A percentile compares a stretch with the other conserved stretches of the same genome.
Conservation (phyloP, 2,797 vertebrate species). For the Todus mexicanus region DNA sequence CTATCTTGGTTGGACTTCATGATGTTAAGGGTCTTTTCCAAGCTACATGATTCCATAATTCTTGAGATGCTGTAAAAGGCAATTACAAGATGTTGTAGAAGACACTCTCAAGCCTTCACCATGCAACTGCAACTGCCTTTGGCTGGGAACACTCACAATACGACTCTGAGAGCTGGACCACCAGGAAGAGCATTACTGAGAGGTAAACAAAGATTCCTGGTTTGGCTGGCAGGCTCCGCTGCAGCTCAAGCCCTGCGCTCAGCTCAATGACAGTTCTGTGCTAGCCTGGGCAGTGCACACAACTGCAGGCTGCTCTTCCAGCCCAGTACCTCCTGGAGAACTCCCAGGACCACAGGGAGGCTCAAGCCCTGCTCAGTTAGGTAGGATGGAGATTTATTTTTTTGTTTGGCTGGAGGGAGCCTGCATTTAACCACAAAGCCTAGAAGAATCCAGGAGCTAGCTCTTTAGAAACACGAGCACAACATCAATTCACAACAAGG, state of each 20-base stretch:
- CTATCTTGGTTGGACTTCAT: neutral
- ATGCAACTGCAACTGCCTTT: neutral
- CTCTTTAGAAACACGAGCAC: neutral
- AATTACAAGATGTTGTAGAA: neutral
- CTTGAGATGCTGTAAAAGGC: neutral
- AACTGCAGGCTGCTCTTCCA: neutral
- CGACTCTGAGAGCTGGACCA: neutral
- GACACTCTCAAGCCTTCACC: neutral
- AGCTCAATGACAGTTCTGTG: neutral
- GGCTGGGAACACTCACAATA: neutral
- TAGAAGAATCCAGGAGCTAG: neutral
- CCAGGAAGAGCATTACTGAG: neutral
- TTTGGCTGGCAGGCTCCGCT: neutral
- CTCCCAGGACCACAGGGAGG: neutral
- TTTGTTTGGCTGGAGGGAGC: neutral
- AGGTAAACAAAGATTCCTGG: neutral
- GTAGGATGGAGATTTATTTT: neutral
- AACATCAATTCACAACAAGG: neutral
- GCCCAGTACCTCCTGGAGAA: neutral
- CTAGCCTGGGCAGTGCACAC: neutral
- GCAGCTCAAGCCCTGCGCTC: fast-evolving
- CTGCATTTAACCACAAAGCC: neutral
- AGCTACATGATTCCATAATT: neutral
- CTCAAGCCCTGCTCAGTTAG: neutral
- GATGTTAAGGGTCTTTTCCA: neutral